phyloP scores from a whole-genome alignment of 2,797 vertebrate species.

The Intellagama lesueurii region DNA sequence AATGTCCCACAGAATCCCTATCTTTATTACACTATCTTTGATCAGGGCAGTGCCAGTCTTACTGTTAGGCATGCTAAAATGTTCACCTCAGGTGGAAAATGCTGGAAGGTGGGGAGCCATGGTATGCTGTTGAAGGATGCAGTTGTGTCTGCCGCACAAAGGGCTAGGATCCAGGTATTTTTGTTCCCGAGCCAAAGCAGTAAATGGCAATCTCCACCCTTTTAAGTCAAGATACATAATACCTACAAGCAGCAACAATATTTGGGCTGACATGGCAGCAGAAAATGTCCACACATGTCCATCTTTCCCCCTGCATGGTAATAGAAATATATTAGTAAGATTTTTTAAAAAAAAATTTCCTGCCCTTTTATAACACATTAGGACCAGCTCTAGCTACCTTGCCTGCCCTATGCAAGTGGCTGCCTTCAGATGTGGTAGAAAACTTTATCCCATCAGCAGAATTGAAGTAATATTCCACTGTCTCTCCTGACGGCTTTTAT shows the following conservation, averaged over 20 bases:
- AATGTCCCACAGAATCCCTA: neutral
- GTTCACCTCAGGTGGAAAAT: neutral
- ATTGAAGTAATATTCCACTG: neutral
- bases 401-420: too few species aligned
- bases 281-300: neutral
- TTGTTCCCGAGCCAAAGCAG: neutral
- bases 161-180: neutral
- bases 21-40: neutral
- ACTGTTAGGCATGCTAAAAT: neutral
- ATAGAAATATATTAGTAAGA: neutral
- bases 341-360: neutral
- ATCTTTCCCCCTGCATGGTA: neutral
- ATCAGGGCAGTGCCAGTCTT: neutral
- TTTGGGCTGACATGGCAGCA: neutral
- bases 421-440: too few species aligned
- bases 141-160: too few species aligned
- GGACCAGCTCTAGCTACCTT: too few species aligned
- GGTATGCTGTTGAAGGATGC: too few species aligned
- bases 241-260: neutral
- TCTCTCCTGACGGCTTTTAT: neutral
- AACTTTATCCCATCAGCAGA: neutral
- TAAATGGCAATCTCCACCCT: neutral
- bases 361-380: neutral
- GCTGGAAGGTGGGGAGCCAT: neutral
- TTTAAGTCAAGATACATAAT: neutral